Evolutionary conservation across 2,113 vertebrate species (phyloP).

Genomic region (Hirundichthys speculiger): DNA sequence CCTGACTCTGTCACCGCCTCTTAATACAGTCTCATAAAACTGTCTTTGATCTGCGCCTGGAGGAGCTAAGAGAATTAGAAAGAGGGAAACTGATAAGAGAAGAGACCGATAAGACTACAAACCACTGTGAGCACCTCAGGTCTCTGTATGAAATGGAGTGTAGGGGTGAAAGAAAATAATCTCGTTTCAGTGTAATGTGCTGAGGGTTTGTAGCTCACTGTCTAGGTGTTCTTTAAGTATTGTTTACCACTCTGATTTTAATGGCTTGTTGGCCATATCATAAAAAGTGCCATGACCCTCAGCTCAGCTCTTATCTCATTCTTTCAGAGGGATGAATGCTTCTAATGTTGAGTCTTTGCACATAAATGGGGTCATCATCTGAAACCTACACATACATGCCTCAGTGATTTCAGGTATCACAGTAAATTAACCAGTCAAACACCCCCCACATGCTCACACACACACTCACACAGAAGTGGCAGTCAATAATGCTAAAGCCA

Average conservation of each 20-base stretch:
- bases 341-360: conserved; percentile 26
- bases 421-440: conserved; percentile 50
- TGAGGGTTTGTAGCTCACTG: conserved; percentile 40
- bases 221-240: conserved; percentile 60
- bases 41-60: conserved; percentile 50
- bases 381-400: conserved; percentile 43
- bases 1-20: conserved; percentile 47
- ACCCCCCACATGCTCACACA: no score
- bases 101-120: conserved; percentile 52
- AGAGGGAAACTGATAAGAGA: conserved; percentile 52
- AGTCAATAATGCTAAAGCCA: conserved; percentile 52
- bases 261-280: conserved; percentile 73
- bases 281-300: conserved; percentile 64
- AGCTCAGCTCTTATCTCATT: conserved; percentile 62
- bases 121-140: conserved; percentile 43
- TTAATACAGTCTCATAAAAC: conserved; percentile 53
- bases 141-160: conserved; percentile 51
- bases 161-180: conserved; percentile 62
- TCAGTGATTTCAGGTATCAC: conserved; percentile 39
- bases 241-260: conserved; percentile 71
- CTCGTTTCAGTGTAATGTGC: conserved; percentile 59
- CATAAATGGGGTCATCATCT: conserved; percentile 58
- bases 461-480: conserved; percentile 3
- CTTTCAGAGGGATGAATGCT: conserved; percentile 52
- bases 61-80: conserved; percentile 53